Percentiles rank a stretch among this genome's conserved stretches.
Conservation (phyloP, 1,140 invertebrate genomes). For the Ephestia elutella region DNA sequence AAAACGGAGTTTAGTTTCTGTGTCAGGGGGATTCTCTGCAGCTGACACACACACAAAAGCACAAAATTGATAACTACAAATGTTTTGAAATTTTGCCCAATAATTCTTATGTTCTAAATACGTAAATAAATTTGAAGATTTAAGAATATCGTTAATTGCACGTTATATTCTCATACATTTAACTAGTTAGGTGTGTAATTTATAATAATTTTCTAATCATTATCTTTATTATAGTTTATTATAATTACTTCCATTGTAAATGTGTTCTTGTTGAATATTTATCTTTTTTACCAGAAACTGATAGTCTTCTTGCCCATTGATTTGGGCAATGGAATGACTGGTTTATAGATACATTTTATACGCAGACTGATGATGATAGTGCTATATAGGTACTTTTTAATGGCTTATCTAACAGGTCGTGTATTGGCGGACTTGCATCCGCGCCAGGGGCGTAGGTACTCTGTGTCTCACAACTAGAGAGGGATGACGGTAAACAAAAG, state of each 20-base stretch:
- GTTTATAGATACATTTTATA: slow-evolving; percentile 15
- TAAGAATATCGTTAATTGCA: background rate
- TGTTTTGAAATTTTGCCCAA: too few species aligned
- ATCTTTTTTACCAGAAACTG: background rate
- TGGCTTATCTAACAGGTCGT: too few species aligned
- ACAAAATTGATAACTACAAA: too few species aligned
- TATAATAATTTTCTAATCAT: slow-evolving; percentile 8
- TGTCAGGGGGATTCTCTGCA: too few species aligned
- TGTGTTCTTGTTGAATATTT: slow-evolving; percentile 2
- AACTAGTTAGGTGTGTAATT: background rate
- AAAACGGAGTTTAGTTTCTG: too few species aligned
- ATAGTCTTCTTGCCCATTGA: slow-evolving; percentile 37
- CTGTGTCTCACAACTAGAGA: too few species aligned
- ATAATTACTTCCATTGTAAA: background rate
- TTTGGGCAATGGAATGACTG: slow-evolving; percentile 43
- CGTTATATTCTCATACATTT: background rate
- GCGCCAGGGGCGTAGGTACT: too few species aligned
- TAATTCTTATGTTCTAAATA: too few species aligned
- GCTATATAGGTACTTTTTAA: too few species aligned
- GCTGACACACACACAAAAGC: slow-evolving; percentile 3
- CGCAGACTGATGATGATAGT: slow-evolving; percentile 30
- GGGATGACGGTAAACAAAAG: too few species aligned
- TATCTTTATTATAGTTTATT: slow-evolving; percentile 5
- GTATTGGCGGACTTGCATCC: too few species aligned
- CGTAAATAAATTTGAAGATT: too few species aligned